Base-by-base conservation (phyloP, 2,113 vertebrate species). In the Neopipo cinnamomea region DNA sequence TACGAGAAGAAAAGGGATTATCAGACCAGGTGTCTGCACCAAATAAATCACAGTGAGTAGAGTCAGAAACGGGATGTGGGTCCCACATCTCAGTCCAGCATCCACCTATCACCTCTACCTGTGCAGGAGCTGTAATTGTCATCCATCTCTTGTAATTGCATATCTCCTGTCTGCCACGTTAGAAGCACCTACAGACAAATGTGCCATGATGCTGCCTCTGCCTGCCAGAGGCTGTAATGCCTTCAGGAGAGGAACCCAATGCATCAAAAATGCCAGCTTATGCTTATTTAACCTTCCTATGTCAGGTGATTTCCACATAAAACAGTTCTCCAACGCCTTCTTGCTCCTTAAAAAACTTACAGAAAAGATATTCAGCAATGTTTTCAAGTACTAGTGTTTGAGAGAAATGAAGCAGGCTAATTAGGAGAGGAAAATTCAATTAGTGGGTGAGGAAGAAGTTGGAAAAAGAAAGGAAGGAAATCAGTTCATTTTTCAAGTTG, bases 391-490 rank as follows among this genome's bases (percentile, higher is more conserved):
- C 27, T 59, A 18, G 31, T 7, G 37, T 80, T 89, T 46, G 44
- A 66, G 65, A 91, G 37, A 81, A 92, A 92, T 77, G 74, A 87
- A 49, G 41, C 27, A 15, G 53, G 46, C 16, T 82, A 73, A 91
- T 96, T 85, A 89, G 71, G 49, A 72, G 73, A 91, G n/a, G 49
- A 94, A 92, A 93, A 94, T 78, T 73, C 75, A 91, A 61, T 91
- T 81, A 95, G 49, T 67, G 85, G 55, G 55, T 4, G 12, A 95
- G 79, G 68, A 92, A 89, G 79, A 39, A 72, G 44, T 3, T 68
- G 25, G 56, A 67, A 86, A 88, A 92, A 92, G 63, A 83, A 88
- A 92, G 76, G 41, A 95, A 91, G 88, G 84, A 94, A 94, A 79
- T 88, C 16, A 58, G 53, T 91, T 61, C 56, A 83, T 91, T 95